These are phyloP conservation scores for Leptatherina wallacei DNA, from an alignment of 2,797 vertebrate genomes.

Conservation along the genomic window DNA sequence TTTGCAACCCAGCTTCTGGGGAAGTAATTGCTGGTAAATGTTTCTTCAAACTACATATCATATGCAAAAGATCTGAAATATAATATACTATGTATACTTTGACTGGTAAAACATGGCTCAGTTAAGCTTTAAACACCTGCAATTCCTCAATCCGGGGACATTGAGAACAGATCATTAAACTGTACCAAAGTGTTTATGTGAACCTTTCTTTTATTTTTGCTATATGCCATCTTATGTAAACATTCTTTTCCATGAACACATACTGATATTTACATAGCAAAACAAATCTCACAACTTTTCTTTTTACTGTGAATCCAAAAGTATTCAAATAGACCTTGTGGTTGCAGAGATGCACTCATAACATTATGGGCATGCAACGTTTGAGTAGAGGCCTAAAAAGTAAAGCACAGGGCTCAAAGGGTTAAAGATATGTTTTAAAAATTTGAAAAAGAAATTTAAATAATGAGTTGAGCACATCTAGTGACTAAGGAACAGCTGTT, in stretches of 20 bases:
- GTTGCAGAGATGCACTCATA: background rate
- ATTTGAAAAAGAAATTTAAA: background rate
- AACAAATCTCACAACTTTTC: background rate
- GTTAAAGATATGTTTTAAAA: background rate
- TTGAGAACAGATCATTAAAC: too few relatives aligned
- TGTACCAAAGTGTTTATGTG: too few relatives aligned
- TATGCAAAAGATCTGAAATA: too few relatives aligned
- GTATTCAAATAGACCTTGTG: background rate
- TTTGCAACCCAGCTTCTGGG: background rate
- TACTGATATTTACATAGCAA: too few relatives aligned
- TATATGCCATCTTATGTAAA: too few relatives aligned
- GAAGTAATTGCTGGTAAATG: background rate
- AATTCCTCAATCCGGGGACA: too few relatives aligned
- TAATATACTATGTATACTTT: too few relatives aligned
- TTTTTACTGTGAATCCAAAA: background rate
- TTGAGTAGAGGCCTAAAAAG: background rate
- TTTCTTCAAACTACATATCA: background rate
- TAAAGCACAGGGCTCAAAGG: background rate
- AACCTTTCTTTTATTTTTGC: too few relatives aligned
- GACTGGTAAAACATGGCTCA: too few relatives aligned
- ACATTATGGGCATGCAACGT: background rate
- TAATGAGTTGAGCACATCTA: background rate
- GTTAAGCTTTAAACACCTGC: too few relatives aligned
- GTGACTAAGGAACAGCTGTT: background rate
- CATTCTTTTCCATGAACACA: too few relatives aligned